Percentiles rank a stretch among this genome's conserved stretches.
Evolutionary conservation across 2,888 invertebrate genomes (phyloP).

Genomic region (Drosophila rellima): DNA sequence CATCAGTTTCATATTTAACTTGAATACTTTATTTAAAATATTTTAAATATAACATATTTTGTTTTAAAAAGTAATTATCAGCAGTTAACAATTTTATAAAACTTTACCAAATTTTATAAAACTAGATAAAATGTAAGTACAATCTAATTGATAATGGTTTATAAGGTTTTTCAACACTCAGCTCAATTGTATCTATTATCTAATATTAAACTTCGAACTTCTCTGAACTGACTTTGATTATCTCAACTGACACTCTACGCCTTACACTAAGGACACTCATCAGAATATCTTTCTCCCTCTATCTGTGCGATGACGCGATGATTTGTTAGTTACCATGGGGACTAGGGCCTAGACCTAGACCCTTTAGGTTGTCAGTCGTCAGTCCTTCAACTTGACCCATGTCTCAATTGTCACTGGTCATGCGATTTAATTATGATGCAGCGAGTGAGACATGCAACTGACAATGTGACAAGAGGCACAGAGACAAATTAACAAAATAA

Average conservation of each 20-base stretch:
- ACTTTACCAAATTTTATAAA: no score
- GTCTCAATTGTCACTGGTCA: constrained; percentile 64
- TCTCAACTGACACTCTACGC: constrained; percentile 18
- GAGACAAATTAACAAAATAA: constrained; percentile 74
- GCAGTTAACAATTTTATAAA: no score
- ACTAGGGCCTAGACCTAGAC: constrained; percentile 24
- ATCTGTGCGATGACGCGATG: constrained; percentile 37
- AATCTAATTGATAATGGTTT: not conserved
- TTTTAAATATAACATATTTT: no score
- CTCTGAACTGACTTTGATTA: constrained; percentile 32
- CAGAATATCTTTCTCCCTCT: constrained; percentile 5
- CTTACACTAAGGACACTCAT: not conserved
- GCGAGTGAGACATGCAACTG: constrained; percentile 72
- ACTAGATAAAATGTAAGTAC: not conserved
- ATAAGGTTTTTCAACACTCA: not conserved
- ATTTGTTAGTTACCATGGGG: constrained; percentile 47
- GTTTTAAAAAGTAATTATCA: no score
- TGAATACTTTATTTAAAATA: no score
- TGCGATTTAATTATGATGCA: constrained; percentile 83
- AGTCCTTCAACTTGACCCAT: constrained; percentile 77
- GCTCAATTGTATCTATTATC: not conserved
- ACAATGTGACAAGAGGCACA: constrained; percentile 74
- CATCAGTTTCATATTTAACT: not conserved
- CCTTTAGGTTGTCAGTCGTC: constrained; percentile 22
- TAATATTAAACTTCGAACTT: not conserved